Base-by-base conservation (phyloP, 92 coral and sea anemone species). In the Galaxea fascicularis region DNA sequence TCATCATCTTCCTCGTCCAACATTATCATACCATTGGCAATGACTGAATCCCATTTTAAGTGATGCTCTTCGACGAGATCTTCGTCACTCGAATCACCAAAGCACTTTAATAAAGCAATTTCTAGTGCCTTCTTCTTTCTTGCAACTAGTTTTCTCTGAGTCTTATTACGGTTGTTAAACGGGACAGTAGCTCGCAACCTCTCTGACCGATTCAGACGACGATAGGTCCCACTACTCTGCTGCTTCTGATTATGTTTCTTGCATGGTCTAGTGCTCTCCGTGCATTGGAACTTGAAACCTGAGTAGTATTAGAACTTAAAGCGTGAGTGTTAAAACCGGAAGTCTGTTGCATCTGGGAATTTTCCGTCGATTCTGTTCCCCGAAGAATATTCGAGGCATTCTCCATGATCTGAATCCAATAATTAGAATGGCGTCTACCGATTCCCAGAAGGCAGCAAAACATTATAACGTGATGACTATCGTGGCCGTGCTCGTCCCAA, bases 11-110 rank as follows among this genome's bases (percentile, higher is more conserved):
- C n/a, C n/a, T n/a, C n/a, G n/a, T n/a, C n/a, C n/a, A n/a, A n/a
- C n/a, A n/a, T n/a, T n/a, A n/a, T n/a, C n/a, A n/a, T 82, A 17
- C 88, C 91, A 72, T 29, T 66, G 24, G 88, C 82, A 56, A 81
- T 82, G 47, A 81, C 82, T 41, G 91, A 87, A 74, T 87, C 91
- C 91, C 91, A 82, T 62, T 88, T 88, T 15, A 88, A 51, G 59
- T 76, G 27, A 49, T 89, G 76, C 44, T 71, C 30, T 67, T 65
- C 85, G n/a, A 76, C 74, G 11, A 49, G 60, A 54, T 54, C 63
- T 65, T 79, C 16, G 57, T 49, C 58, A 73, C 76, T 71, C 78
- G 77, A 13, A n/a, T n/a, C n/a, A n/a, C n/a, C n/a, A n/a, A n/a
- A n/a, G n/a, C n/a, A n/a, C n/a, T n/a, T n/a, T n/a, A 84, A 67